Conservation (phyloP, 2,888 invertebrate genomes). For the Myopa tessellatipennis region DNA sequence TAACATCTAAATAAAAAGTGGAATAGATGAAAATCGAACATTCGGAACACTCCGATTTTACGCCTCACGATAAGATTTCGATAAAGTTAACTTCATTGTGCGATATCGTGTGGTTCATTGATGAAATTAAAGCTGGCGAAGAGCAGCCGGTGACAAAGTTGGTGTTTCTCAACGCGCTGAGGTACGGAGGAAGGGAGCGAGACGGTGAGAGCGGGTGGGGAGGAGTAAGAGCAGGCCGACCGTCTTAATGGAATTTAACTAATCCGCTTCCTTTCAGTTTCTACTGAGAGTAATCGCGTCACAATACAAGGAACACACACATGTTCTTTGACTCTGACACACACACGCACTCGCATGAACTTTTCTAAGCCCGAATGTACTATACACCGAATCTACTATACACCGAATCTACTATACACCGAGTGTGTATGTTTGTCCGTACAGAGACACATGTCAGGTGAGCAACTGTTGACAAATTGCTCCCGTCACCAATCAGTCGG, state of each 20-base stretch:
- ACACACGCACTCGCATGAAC: slow-evolving; percentile 9
- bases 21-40: slow-evolving; percentile 18
- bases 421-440: background rate
- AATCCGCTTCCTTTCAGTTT: slow-evolving; percentile 35
- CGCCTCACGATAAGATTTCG: slow-evolving; percentile 15
- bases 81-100: slow-evolving; percentile 13
- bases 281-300: background rate
- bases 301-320: background rate
- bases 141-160: slow-evolving; percentile 11
- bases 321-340: background rate
- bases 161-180: background rate
- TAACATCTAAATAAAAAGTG: background rate
- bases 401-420: no score
- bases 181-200: background rate
- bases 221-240: no score
- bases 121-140: slow-evolving; percentile 44
- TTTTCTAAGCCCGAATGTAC: no score
- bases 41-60: slow-evolving; percentile 24
- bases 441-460: slow-evolving; percentile 33
- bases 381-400: no score
- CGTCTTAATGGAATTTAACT: slow-evolving; percentile 43
- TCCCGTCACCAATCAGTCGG: background rate
- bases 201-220: slow-evolving; percentile 37
- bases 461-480: slow-evolving; percentile 40
- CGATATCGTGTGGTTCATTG: slow-evolving; percentile 56